Conservation (phyloP, 30 jellyfish, hydroid and myxozoan species). For the Aurelia aurita complex sp. Pacific region DNA sequence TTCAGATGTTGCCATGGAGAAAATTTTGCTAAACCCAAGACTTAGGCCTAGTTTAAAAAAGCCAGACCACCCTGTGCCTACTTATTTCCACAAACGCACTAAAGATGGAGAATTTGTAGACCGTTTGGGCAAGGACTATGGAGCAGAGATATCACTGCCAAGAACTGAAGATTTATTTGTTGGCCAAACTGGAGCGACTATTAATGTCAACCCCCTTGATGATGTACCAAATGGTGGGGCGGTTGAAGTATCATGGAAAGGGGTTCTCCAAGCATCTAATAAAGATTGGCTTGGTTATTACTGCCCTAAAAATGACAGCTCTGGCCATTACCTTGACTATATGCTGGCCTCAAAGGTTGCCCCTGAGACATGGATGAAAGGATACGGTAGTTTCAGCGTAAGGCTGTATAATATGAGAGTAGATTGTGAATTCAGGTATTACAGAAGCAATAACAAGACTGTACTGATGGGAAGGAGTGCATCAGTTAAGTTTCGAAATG, state of each 20-base stretch:
- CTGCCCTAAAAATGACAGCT: constrained; percentile 59
- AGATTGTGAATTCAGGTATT: constrained; percentile 74
- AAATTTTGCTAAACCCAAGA: neutral
- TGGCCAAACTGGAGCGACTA: neutral
- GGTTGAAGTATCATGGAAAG: constrained; percentile 69
- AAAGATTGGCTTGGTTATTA: constrained; percentile 78
- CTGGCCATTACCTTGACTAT: constrained; percentile 47
- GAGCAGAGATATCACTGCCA: constrained; percentile 24
- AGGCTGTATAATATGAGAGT: constrained; percentile 37
- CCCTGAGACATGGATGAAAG: constrained; percentile 37
- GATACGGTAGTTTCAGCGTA: constrained; percentile 35
- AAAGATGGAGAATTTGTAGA: constrained; percentile 20
- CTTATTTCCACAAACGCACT: constrained; percentile 21
- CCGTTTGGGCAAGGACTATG: constrained; percentile 10
- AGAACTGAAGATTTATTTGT: neutral
- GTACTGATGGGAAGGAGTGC: constrained; percentile 43
- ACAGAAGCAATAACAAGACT: constrained; percentile 6
- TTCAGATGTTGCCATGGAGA: constrained; percentile 5
- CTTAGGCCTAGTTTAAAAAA: constrained; percentile 2
- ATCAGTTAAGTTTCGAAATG: constrained; percentile 21
- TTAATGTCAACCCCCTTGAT: constrained; percentile 18
- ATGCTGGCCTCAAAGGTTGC: constrained; percentile 4
- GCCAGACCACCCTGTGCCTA: constrained; percentile 30
- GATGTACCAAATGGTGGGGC: constrained; percentile 47
- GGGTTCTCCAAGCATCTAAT: constrained; percentile 36